phyloP scores from a whole-genome alignment of 2,797 vertebrate species.

The Coluber constrictor region DNA sequence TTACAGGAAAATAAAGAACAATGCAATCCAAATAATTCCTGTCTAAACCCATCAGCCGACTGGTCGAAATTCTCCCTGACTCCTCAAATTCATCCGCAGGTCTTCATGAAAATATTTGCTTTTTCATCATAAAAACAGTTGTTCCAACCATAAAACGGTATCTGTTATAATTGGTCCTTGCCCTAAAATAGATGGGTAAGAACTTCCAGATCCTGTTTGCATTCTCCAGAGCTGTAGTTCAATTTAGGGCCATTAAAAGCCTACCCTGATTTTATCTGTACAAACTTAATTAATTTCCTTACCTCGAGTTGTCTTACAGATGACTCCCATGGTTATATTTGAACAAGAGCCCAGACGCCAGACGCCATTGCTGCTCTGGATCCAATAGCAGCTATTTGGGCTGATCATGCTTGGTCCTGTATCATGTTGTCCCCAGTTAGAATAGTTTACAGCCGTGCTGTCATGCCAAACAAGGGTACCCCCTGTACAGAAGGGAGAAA shows the following conservation, averaged over 20 bases:
- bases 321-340: conserved; percentile 89
- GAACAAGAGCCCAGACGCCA: conserved; percentile 90
- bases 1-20: not conserved
- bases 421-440: conserved; percentile 89
- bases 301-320: conserved; percentile 92
- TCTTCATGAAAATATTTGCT: not conserved
- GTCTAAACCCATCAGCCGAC: not conserved
- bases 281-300: conserved; percentile 20
- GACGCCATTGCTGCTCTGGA: conserved; percentile 88
- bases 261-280: not conserved
- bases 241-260: not conserved
- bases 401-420: conserved; percentile 88
- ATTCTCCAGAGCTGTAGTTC: not conserved
- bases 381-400: conserved; percentile 96
- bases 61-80: not conserved
- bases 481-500: conserved; percentile 64
- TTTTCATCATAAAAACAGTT: not conserved
- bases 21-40: not conserved
- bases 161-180: not conserved
- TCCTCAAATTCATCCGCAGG: no score
- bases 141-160: not conserved
- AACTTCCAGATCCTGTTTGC: not conserved
- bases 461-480: conserved; percentile 86
- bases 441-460: conserved; percentile 83
- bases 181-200: not conserved